Evolutionary conservation across 2,797 vertebrate genomes (phyloP), one percentile per base, ranked within the genome.

Genomic region (Lacerta viridis): DNA sequence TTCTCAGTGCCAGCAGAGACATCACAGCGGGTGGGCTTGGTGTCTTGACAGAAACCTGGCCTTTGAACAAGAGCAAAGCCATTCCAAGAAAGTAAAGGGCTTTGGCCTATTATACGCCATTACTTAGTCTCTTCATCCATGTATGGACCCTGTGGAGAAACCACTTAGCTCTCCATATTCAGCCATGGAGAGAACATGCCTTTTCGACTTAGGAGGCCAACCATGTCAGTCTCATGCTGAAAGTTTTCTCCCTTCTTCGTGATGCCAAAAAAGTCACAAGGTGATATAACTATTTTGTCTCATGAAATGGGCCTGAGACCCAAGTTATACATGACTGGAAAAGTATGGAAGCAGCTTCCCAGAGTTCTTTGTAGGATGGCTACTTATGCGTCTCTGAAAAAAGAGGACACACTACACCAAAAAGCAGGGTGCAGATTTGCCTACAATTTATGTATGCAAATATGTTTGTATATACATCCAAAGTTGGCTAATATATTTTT

Each of bases 1-100:
- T 69, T 74, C 79, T 86, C 0, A 87, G 43, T 87, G 79, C 84
- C 25, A 81, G 87, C 80, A 84, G 86, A 61, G 86, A 25, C 80
- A 66, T 90, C 88, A 74, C 10, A 43, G 39, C 23, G 74, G 84
- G 36, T 78, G 66, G 79, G 41, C 75, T 50, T 0, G 33, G 0
- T 61, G 66, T 36, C 66, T 68, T 9, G 29, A 76, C 76, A 88
- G 82, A 87, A 81, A 25, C 29, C 33, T 81, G 11, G 1, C 80
- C 61, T 84, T 76, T 46, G 41, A 66, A 46, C 59, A 68, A 50
- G 27, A 89, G 39, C 43, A 84, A 76, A 46, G 80, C 81, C 66
- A 36, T 74, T 25, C 77, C 36, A 77, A n/a, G 75, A 71, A 87
- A 83, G 86, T 25, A 50, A 43, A 23, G 27, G 18, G 18, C 29